Conservation (phyloP, 2,113 vertebrate species). For the Anseranas semipalmata region DNA sequence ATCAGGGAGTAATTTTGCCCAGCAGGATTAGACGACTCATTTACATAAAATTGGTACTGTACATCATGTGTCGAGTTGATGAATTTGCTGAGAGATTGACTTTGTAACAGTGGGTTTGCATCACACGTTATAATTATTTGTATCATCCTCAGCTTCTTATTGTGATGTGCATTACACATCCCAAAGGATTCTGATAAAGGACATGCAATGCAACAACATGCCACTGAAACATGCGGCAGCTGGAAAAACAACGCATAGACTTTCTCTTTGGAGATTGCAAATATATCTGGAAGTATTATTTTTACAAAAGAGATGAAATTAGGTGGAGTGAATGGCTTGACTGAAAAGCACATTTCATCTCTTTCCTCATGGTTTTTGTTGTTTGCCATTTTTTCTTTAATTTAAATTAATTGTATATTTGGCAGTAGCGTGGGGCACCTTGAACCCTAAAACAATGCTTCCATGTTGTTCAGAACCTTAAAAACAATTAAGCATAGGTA, state of each 20-base stretch:
- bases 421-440: not conserved
- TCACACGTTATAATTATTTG: conserved; percentile 61
- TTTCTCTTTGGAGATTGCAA: conserved; percentile 30
- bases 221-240: conserved; percentile 2
- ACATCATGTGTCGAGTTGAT: conserved; percentile 38
- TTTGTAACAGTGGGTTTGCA: conserved; percentile 48
- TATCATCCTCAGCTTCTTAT: conserved; percentile 55
- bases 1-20: conserved; percentile 55
- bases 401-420: conserved; percentile 31
- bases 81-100: conserved; percentile 58
- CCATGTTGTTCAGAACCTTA: not conserved
- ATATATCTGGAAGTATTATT: conserved; percentile 26
- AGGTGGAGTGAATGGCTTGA: not conserved
- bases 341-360: conserved; percentile 4
- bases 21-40: conserved; percentile 49
- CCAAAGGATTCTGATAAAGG: conserved; percentile 42
- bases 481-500: not conserved
- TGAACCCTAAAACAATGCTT: not conserved
- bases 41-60: conserved; percentile 63
- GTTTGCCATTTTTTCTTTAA: not conserved
- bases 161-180: conserved; percentile 44
- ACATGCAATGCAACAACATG: not conserved
- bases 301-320: not conserved
- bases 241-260: conserved; percentile 8
- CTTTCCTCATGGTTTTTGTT: not conserved